Evolutionary conservation across 2,797 vertebrate species (phyloP).

Genomic region (Galagoides demidoff): DNA sequence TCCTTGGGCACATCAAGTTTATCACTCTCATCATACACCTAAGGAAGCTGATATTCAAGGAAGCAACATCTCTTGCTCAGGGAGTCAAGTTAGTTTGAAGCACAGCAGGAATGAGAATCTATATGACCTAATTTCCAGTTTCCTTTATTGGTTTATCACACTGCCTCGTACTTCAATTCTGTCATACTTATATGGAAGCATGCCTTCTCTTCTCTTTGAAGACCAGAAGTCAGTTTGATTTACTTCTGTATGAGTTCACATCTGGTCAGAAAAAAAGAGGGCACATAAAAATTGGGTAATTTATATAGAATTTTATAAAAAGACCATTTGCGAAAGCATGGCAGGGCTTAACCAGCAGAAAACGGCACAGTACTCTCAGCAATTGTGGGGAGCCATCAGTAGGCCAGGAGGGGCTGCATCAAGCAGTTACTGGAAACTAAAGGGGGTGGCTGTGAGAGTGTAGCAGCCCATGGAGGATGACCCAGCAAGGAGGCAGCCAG

Average conservation of each 20-base stretch:
- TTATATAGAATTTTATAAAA: neutral
- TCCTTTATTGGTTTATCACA: neutral
- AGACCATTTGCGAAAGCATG: neutral
- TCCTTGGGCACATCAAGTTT: neutral
- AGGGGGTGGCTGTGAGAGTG: neutral
- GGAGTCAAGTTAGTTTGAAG: neutral
- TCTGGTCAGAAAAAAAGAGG: neutral
- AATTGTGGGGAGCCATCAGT: neutral
- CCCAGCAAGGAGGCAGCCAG: neutral
- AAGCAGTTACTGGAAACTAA: neutral
- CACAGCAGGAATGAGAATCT: neutral
- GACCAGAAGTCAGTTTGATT: neutral
- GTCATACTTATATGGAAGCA: neutral
- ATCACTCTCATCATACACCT: neutral
- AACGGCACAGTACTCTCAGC: neutral
- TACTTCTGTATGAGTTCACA: neutral
- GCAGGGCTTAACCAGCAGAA: neutral
- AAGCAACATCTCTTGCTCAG: neutral
- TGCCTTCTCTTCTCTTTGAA: neutral
- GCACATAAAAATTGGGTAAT: neutral
- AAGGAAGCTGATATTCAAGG: neutral
- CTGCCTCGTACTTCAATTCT: neutral
- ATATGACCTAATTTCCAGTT: neutral
- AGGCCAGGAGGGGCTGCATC: rapidly evolving
- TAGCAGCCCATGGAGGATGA: neutral